A percentile compares a stretch with the other conserved stretches of the same genome.
Evolutionary conservation across 2,888 invertebrate species (phyloP).

Genomic region (Platycheirus rosarum): DNA sequence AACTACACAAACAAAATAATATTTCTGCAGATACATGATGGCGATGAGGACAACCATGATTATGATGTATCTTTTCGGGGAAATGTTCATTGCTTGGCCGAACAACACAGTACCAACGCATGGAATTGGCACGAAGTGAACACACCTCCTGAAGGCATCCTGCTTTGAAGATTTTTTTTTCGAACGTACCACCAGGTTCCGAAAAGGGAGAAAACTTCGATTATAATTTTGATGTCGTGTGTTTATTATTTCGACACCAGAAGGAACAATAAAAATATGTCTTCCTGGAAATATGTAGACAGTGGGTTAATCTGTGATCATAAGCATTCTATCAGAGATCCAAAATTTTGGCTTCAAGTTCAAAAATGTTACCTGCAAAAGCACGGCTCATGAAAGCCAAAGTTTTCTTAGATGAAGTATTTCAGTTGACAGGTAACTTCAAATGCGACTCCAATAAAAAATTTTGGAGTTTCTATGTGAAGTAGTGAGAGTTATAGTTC

Average conservation of each 20-base stretch:
- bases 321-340: too few species aligned
- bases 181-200: not conserved
- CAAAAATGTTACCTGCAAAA: too few species aligned
- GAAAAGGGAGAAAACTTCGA: not conserved
- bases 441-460: too few species aligned
- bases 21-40: not conserved
- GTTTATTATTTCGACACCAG: not conserved
- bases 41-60: conserved; percentile 7
- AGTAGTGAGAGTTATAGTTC: too few species aligned
- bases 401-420: too few species aligned
- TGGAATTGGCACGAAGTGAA: conserved; percentile 7
- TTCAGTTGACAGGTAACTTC: too few species aligned
- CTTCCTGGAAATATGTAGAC: not conserved
- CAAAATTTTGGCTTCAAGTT: too few species aligned
- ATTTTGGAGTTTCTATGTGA: too few species aligned
- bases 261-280: conserved; percentile 14
- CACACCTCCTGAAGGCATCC: conserved; percentile 2
- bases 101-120: conserved; percentile 1
- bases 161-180: conserved; percentile 7
- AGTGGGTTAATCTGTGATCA: not conserved
- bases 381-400: too few species aligned
- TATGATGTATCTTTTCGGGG: conserved; percentile 13
- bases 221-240: not conserved
- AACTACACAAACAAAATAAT: too few species aligned
- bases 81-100: not conserved